Evolutionary conservation across 2,797 vertebrate genomes (phyloP).

Genomic region (Streptopelia turtur): DNA sequence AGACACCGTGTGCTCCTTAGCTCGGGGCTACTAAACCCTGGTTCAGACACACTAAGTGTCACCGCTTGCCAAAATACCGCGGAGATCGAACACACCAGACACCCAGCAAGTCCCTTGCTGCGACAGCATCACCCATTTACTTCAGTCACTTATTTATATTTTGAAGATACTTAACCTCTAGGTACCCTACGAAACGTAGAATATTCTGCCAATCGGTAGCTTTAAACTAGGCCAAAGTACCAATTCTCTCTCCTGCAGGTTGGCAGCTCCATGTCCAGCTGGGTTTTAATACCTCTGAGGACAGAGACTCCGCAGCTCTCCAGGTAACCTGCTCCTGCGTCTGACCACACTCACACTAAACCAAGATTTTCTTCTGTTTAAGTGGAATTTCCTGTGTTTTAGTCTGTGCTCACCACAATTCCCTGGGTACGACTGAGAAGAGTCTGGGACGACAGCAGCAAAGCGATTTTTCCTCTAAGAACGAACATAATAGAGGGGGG

Average conservation of each 20-base stretch:
- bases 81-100: background rate
- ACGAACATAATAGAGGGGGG: fast-evolving
- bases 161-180: background rate
- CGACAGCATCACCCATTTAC: background rate
- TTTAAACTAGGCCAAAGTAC: background rate
- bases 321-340: background rate
- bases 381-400: background rate
- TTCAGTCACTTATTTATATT: background rate
- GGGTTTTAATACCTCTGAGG: fast-evolving
- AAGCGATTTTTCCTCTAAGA: background rate
- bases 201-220: background rate
- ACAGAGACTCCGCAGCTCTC: background rate
- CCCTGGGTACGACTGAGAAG: background rate
- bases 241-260: background rate
- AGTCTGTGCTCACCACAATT: background rate
- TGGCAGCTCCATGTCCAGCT: fast-evolving
- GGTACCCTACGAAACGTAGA: background rate
- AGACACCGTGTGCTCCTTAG: background rate
- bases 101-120: fast-evolving
- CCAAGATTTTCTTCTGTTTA: background rate
- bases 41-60: fast-evolving
- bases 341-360: background rate
- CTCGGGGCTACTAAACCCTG: background rate
- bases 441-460: background rate
- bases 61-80: background rate